Conservation (phyloP, 2,113 vertebrate genomes). For the Ariopsis seemanni region DNA sequence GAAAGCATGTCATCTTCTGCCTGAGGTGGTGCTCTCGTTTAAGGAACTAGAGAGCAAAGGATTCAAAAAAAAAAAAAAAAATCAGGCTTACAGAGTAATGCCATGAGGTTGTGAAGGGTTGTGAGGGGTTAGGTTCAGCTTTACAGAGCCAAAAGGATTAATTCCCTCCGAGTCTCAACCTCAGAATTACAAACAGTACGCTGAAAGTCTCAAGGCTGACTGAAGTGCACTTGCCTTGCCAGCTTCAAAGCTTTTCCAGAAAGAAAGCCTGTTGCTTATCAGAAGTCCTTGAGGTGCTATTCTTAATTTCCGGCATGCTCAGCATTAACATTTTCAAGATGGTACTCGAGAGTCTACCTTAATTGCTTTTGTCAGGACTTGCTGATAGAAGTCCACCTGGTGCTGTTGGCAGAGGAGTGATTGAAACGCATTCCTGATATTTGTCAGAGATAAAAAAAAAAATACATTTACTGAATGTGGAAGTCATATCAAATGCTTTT, state of each 20-base stretch:
- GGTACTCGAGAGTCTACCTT: slow-evolving; percentile 28
- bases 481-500: not conserved
- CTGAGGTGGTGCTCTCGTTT: not conserved
- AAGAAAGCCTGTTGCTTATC: slow-evolving; percentile 38
- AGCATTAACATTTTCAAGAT: slow-evolving; percentile 49
- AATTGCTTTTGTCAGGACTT: slow-evolving; percentile 58
- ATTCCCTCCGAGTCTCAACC: not conserved
- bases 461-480: not conserved
- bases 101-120: not conserved
- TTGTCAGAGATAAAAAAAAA: not conserved
- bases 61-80: slow-evolving; percentile 12
- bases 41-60: slow-evolving; percentile 35
- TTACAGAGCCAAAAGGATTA: slow-evolving; percentile 21
- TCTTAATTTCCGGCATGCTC: slow-evolving; percentile 59
- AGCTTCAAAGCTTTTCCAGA: slow-evolving; percentile 33
- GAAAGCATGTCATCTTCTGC: slow-evolving; percentile 38
- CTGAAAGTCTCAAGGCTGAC: slow-evolving; percentile 15
- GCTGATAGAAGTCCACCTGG: slow-evolving; percentile 34
- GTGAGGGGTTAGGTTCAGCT: slow-evolving; percentile 22
- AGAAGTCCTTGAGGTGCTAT: slow-evolving; percentile 55
- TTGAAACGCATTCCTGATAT: not conserved
- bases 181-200: not conserved
- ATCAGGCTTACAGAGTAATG: slow-evolving; percentile 11
- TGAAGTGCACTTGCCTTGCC: not conserved
- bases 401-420: not conserved